These are phyloP conservation scores for Microcebus lehilahytsara DNA, from an alignment of 2,113 vertebrate species.

Conservation along the genomic window DNA sequence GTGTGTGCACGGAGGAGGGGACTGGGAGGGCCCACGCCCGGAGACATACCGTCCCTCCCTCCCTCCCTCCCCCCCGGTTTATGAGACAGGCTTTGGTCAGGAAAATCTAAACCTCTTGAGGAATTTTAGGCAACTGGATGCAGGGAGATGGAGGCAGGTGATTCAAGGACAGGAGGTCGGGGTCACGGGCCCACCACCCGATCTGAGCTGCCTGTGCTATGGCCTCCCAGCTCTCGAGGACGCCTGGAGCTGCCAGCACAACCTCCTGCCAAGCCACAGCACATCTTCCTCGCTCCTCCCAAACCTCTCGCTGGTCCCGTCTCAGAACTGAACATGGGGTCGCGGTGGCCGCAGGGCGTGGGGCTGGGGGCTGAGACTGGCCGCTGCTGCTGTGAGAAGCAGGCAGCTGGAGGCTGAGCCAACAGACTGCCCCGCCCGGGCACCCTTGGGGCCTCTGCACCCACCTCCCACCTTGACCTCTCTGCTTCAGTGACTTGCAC, in stretches of 20 bases:
- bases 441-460: neutral
- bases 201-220: neutral
- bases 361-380: neutral
- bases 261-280: neutral
- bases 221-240: neutral
- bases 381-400: neutral
- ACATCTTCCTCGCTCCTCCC: neutral
- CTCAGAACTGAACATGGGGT: neutral
- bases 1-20: neutral
- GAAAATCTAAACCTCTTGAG: neutral
- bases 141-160: neutral
- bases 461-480: neutral
- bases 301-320: neutral
- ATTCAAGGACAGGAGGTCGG: neutral
- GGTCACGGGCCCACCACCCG: neutral
- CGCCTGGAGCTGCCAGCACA: neutral
- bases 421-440: neutral
- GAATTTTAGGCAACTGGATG: neutral
- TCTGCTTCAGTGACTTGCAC: neutral
- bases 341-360: rapidly evolving
- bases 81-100: neutral
- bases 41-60: neutral
- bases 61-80: neutral
- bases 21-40: neutral
- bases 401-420: no score